Base-by-base conservation (phyloP, 2,888 invertebrate genomes). In the Ormyrus pomaceus region DNA sequence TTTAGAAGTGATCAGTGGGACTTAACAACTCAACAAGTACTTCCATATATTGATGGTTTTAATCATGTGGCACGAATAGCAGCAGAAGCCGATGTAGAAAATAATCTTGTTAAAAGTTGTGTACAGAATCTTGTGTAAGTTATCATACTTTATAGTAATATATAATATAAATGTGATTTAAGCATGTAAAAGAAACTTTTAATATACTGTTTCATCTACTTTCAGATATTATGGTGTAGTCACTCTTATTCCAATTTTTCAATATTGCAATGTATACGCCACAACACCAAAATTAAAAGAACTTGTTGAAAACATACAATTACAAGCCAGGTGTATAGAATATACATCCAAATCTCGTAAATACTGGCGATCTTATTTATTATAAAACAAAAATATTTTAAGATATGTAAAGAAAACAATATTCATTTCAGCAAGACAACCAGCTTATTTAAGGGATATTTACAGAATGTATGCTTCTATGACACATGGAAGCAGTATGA, bases 51-150 rank as follows among this genome's bases (percentile, higher is more conserved):
- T 70, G 96, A 98, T 91, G 98, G 98, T 0, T 96, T 96, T 87
- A 97, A 97, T 91, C 98, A 98, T 90, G 94, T 98, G 5, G 94
- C 96, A 0, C 95, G 96, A 86, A 98, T 99, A 83, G 96, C 98
- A 0, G 94, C 95, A 0, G 95, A 97, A 87, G 96, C 98, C 0
- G 97, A 98, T 87, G 97, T 99, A 0, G 98, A 98, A 89, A 96
- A 96, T 84, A 96, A 97, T 89, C 92, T 98, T 53, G 98, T 98
- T 0, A 98, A 98, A 91, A 96, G 97, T 0, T 98, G 98, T 89
- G 94, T 98, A 78, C 98, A 98, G 90, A 98, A 98, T 91, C 92
- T 98, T 83, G 94, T 96, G 84, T 98, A 95, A 89, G 92, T 34
- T 34, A 34, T 34, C 34, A 34, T 34, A 34, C 3, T 34, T 34